Conservation (phyloP, 1,140 invertebrate genomes). For the Drosophila parvula region DNA sequence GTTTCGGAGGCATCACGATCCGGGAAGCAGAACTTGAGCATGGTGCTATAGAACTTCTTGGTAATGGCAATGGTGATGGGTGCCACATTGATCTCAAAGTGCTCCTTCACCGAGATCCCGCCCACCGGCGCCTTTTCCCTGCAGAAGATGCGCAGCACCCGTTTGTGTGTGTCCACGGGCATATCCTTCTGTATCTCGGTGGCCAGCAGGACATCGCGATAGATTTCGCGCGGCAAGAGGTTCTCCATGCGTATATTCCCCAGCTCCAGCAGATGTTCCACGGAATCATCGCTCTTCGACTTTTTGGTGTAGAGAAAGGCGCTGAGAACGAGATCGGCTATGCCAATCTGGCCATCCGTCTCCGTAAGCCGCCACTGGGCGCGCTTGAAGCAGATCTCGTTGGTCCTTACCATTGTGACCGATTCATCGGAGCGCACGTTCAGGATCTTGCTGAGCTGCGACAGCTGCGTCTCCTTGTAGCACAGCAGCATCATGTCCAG, state of each 20-base stretch:
- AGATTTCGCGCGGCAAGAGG: slow-evolving; percentile 96
- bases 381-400: slow-evolving; percentile 99
- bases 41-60: slow-evolving; percentile 98
- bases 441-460: slow-evolving; percentile 86
- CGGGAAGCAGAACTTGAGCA: slow-evolving; percentile 99
- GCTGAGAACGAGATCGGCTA: slow-evolving; percentile 96
- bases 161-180: slow-evolving; percentile 92
- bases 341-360: slow-evolving; percentile 97
- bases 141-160: slow-evolving; percentile 94
- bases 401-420: slow-evolving; percentile 92
- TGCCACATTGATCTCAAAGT: slow-evolving; percentile 98
- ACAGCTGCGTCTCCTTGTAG: slow-evolving; percentile 93
- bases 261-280: slow-evolving; percentile 98
- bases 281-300: slow-evolving; percentile 97
- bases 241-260: slow-evolving; percentile 98
- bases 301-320: slow-evolving; percentile 99
- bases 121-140: slow-evolving; percentile 96
- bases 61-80: slow-evolving; percentile 97
- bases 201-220: slow-evolving; percentile 95
- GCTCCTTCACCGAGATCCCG: slow-evolving; percentile 99
- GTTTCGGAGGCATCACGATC: slow-evolving; percentile 95
- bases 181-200: slow-evolving; percentile 95
- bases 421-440: slow-evolving; percentile 86
- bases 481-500: slow-evolving; percentile 95
- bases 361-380: slow-evolving; percentile 99